Conservation (phyloP, 2,113 vertebrate species). For the pig (Sus scrofa) region DNA sequence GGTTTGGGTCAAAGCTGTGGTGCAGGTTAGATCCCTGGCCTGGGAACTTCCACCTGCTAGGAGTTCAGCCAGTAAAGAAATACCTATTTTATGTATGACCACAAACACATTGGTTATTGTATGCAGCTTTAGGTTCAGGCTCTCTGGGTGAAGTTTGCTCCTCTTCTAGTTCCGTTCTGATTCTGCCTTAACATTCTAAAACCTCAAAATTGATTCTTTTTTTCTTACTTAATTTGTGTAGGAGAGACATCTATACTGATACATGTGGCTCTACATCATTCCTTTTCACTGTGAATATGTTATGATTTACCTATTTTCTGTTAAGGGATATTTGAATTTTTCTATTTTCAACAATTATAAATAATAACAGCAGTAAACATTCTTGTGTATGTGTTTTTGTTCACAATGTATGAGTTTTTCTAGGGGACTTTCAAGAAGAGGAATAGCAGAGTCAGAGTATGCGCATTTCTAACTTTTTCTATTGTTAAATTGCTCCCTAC, state of each 20-base stretch:
- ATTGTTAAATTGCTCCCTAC: neutral
- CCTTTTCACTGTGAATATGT: neutral
- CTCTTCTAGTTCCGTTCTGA: neutral
- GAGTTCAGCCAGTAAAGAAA: neutral
- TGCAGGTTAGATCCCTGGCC: no score
- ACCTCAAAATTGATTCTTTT: neutral
- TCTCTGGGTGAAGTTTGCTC: neutral
- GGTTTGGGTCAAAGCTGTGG: no score
- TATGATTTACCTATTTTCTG: neutral
- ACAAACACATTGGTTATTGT: neutral
- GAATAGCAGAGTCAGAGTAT: neutral
- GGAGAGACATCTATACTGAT: neutral
- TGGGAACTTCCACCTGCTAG: no score
- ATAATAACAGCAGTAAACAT: neutral
- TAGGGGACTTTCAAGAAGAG: neutral
- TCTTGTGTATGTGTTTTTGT: constrained; percentile 9
- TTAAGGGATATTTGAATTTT: neutral
- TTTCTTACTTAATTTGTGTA: neutral
- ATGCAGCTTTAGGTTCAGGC: neutral
- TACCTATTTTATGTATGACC: neutral
- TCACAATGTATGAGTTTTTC: neutral
- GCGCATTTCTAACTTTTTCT: neutral
- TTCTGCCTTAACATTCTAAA: constrained; percentile 26
- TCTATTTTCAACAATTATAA: neutral
- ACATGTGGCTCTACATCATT: neutral